Evolutionary conservation across 2,113 vertebrate genomes (phyloP), one percentile per base, ranked within the genome.

Genomic region (Sciurus niger): DNA sequence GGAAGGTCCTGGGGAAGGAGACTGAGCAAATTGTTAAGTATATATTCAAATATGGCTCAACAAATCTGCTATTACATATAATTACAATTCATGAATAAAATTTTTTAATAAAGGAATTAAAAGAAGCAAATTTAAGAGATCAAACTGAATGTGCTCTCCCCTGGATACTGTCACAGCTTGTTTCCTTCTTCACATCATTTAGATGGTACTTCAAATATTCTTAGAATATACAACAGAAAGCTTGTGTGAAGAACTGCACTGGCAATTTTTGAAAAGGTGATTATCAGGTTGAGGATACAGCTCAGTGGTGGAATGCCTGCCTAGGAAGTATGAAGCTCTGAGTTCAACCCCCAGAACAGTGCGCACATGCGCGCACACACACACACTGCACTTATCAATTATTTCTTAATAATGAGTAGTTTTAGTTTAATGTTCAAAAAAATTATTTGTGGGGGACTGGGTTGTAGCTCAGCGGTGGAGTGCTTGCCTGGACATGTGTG

Each of bases 351-450:
- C 32, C 34, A 70, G 67, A 34, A 63, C 60, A 40, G 40, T 4
- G 40, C 3, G 40, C 40, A 4, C 40, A 3, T 40, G 40, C 40
- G 40, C 40, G 4, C 40, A 40, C 40, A 40, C 40, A 40, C 40
- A 40, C 40, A 40, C 40, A 40, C 40, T 40, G 40, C 30, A 5
- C 7, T 67, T 68, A 46, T 32, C 8, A 80, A 60, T 46, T 46
- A 95, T 48, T 93, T 82, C 72, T 94, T 93, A 88, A 84, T 70
- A 78, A 79, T 48, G 24, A 93, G 7, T 51, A 87, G 46, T 74
- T 87, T 77, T 25, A 67, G 30, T 70, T 84, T 85, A 89, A 51
- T 30, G 10, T 28, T 25, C 76, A 22, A 0, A 58, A 55, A 89
- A 17, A 74, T 74, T 43, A 96, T 55, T 46, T 96, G 78, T 85